These are phyloP conservation scores for Aethes cnicana DNA, from an alignment of 2,888 invertebrate genomes.

Conservation along the genomic window DNA sequence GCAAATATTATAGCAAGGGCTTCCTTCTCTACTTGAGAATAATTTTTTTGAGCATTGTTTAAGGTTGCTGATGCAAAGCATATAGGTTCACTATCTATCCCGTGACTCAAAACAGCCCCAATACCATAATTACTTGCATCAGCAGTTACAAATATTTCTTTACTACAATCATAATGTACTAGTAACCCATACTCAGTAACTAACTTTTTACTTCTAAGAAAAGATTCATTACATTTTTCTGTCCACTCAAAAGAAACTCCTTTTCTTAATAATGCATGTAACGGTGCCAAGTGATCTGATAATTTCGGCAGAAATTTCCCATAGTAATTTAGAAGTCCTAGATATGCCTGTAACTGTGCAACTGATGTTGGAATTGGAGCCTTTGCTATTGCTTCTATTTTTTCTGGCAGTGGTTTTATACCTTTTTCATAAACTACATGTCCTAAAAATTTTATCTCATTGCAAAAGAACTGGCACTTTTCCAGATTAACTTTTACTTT, in stretches of 20 bases:
- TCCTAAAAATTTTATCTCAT: too few species aligned
- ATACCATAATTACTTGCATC: background rate
- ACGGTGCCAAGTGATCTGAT: background rate
- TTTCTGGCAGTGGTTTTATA: too few species aligned
- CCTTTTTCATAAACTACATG: too few species aligned
- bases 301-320: background rate
- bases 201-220: too few species aligned
- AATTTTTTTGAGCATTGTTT: background rate
- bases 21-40: constrained; percentile 3
- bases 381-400: constrained; percentile 13
- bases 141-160: too few species aligned
- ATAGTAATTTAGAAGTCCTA: constrained; percentile 18
- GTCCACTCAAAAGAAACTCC: background rate
- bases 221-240: background rate
- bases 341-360: constrained; percentile 6
- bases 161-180: background rate
- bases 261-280: background rate
- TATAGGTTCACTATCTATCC: too few species aligned
- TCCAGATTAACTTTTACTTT: too few species aligned
- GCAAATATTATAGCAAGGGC: background rate
- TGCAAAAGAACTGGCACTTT: too few species aligned
- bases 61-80: background rate
- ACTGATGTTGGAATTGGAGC: background rate
- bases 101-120: background rate
- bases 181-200: too few species aligned